Evolutionary conservation across 2,797 vertebrate species (phyloP).

Genomic region (Astyanax mexicanus): DNA sequence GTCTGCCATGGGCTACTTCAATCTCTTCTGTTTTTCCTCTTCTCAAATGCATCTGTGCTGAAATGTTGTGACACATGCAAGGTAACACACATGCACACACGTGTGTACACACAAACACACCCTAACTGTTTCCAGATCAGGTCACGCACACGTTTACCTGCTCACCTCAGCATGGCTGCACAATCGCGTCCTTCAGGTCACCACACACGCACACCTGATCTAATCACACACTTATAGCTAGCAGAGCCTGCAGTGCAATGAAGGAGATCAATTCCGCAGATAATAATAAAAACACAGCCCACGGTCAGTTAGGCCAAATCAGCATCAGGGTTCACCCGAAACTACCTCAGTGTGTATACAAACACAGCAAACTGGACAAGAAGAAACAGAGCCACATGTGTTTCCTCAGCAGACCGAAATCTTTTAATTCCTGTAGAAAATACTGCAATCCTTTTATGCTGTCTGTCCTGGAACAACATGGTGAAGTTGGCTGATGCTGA

Average conservation of each 20-base stretch:
- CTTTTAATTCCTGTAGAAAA: too few relatives aligned
- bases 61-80: constrained; percentile 36
- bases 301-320: background rate
- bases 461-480: too few relatives aligned
- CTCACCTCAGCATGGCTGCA: background rate
- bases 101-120: background rate
- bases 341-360: too few relatives aligned
- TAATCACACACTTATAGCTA: background rate
- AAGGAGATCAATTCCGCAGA: background rate
- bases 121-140: background rate
- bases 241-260: background rate
- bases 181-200: constrained; percentile 13
- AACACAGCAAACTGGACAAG: too few relatives aligned
- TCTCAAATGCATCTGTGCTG: constrained; percentile 19
- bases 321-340: background rate
- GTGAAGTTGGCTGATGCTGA: too few relatives aligned
- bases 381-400: too few relatives aligned
- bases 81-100: background rate
- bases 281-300: background rate
- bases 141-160: background rate
- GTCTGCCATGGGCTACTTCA: constrained; percentile 29
- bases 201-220: constrained; percentile 12
- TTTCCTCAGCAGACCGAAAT: too few relatives aligned
- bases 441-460: too few relatives aligned
- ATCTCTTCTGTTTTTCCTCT: constrained; percentile 17